Base-by-base conservation (phyloP, 2,113 vertebrate genomes). In the Eurystomus gularis region DNA sequence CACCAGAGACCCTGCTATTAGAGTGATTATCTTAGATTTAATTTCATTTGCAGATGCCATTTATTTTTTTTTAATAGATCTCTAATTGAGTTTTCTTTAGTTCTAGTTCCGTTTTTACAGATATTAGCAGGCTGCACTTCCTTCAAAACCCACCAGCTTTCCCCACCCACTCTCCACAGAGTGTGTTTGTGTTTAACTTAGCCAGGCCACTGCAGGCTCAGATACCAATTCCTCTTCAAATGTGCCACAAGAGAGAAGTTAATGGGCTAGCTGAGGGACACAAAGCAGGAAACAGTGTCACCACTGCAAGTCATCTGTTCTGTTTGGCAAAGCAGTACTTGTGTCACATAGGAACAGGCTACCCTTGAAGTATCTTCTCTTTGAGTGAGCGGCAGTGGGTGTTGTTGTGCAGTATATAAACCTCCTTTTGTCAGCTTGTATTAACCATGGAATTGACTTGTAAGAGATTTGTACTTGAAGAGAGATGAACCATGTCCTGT, bases 21-120 rank as follows among this genome's bases (percentile, higher is more conserved):
- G 91, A 90, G 60, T 97, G 93, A 97, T 96, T 98, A 97, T 97
- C 96, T 96, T 85, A 81, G 73, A 88, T 94, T 95, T 96, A 90
- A 94, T 98, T 97, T 97, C 71, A 96, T 97, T 97, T 98, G 91
- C 90, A 28, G 54, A 93, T 85, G 76, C 31, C 29, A 89, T 93
- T 98, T 97, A 97, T 98, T 97, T 94, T 89, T 97, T 97, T 97
- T 98, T 97, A 98, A 97, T 97, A 96, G 84, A 85, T 91, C 54
- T 21, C 68, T 97, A 97, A 98, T 98, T 97, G 96, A 96, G 73
- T 82, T 96, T 97, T 96, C 96, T 95, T 82, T 72, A 29, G 92
- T 95, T 96, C 86, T 88, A 84, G 44, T 61, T 95, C 88, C 29
- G 8, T 39, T 96, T 96, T 82, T 57, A 73, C 55, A 71, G 61